These are phyloP conservation scores for Malacosoma neustria DNA, from an alignment of 2,888 invertebrate species.

Conservation along the genomic window DNA sequence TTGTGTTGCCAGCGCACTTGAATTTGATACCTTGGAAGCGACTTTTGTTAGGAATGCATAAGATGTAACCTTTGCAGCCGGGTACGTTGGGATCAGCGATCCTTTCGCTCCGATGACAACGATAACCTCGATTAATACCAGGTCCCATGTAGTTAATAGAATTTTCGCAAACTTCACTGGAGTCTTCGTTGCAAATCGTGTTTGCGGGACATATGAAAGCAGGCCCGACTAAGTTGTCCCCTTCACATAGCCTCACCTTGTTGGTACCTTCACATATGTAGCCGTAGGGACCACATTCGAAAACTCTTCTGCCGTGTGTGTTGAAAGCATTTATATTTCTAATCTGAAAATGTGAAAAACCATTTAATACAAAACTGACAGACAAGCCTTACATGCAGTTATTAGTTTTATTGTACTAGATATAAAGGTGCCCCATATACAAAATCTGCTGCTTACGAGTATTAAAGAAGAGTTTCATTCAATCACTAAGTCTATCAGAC, in stretches of 20 bases:
- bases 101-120: constrained; percentile 52
- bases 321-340: constrained; percentile 10
- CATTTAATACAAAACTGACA: no score
- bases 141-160: constrained; percentile 49
- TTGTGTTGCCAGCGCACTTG: constrained; percentile 54
- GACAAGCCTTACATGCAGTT: no score
- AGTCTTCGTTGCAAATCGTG: constrained; percentile 59
- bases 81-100: constrained; percentile 56
- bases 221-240: constrained; percentile 41
- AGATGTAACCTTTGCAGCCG: constrained; percentile 61
- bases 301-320: constrained; percentile 26
- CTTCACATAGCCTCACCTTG: constrained; percentile 51
- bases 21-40: constrained; percentile 63
- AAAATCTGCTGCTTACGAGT: no score
- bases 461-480: no score
- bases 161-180: constrained; percentile 54
- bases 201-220: constrained; percentile 51
- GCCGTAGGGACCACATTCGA: constrained; percentile 55
- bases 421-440: no score
- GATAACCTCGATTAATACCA: constrained; percentile 33
- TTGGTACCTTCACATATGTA: constrained; percentile 48
- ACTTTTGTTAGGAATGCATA: constrained; percentile 57
- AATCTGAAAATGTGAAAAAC: constrained; percentile 20
- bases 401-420: no score
- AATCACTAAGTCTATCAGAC: no score